Evolutionary conservation across 1,140 invertebrate genomes (phyloP), one percentile per base, ranked within the genome.

Genomic region (Ips typographus): DNA sequence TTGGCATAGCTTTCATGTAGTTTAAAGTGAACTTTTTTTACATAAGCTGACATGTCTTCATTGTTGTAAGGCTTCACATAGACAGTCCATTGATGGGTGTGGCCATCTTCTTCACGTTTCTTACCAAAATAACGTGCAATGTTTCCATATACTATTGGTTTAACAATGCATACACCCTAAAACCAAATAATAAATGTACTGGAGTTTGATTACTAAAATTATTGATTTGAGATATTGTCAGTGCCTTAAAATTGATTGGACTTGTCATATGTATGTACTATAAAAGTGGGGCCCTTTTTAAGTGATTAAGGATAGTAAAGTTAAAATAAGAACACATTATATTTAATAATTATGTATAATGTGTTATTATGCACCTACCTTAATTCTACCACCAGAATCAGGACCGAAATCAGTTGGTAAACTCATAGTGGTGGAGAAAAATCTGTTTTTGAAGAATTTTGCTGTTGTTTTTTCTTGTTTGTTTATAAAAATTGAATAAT

Each of bases 71-170:
- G 94, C 80, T 98, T 98, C 0, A 99, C 85, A 81, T 98, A 99
- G 2, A 99, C 94, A 22, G 94, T 98, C 98, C 98, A 99, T 75
- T 98, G 90, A 85, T 99, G 98, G 1, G 98, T 99, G 77, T 99
- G 98, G 0, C 96, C 96, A 85, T 99, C 96, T 81, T 96, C 94
- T 78, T 98, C 95, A n/a, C 96, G 85, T 81, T 99, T 99, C 76
- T 97, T 94, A 1, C 95, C 95, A 84, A 99, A 98, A 79, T 95
- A 96, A 69, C 93, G 83, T 0, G 98, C 95, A 65, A 96, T 86
- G 80, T 99, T 99, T 2, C 98, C 98, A 82, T 97, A 99, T 2
- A 99, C 90, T 77, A 99, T 92, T 22, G 97, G 95, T 79, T 99
- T 99, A 0, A 98, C 87, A 72, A 99, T 91, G 2, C 90, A 91